Evolutionary conservation across 1,140 invertebrate genomes (phyloP).

Genomic region (Dendroctonus valens): DNA sequence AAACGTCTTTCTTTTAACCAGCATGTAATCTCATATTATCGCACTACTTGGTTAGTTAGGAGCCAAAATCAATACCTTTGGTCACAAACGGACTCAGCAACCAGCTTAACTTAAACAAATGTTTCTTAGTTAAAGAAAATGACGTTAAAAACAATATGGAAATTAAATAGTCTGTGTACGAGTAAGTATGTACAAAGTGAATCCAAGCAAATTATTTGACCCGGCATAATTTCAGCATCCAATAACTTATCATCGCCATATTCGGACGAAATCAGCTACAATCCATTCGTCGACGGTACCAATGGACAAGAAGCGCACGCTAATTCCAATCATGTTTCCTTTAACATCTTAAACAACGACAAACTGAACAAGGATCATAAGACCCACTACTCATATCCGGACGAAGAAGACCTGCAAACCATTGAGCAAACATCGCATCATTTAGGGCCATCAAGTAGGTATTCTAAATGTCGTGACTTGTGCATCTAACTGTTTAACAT

Average conservation of each 20-base stretch:
- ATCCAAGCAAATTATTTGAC: too few species aligned
- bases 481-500: too few species aligned
- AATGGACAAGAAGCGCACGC: slow-evolving; percentile 48
- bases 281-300: slow-evolving; percentile 49
- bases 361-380: slow-evolving; percentile 40
- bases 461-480: slow-evolving; percentile 27
- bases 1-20: too few species aligned
- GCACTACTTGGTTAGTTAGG: too few species aligned
- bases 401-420: slow-evolving; percentile 36
- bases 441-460: slow-evolving; percentile 48
- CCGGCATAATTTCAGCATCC: slow-evolving; percentile 50
- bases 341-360: slow-evolving; percentile 49
- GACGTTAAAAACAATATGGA: too few species aligned
- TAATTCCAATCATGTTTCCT: slow-evolving; percentile 47
- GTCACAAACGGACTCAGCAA: too few species aligned
- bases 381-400: slow-evolving; percentile 38
- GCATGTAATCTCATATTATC: too few species aligned
- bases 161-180: too few species aligned
- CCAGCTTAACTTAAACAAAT: too few species aligned
- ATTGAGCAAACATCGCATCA: slow-evolving; percentile 31
- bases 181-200: too few species aligned
- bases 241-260: slow-evolving; percentile 49
- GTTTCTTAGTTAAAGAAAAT: too few species aligned
- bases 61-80: too few species aligned
- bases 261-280: slow-evolving; percentile 48